Percentiles rank a stretch among this genome's conserved stretches.
Conservation (phyloP, 1,140 invertebrate genomes). For the Drosophila lowei region DNA sequence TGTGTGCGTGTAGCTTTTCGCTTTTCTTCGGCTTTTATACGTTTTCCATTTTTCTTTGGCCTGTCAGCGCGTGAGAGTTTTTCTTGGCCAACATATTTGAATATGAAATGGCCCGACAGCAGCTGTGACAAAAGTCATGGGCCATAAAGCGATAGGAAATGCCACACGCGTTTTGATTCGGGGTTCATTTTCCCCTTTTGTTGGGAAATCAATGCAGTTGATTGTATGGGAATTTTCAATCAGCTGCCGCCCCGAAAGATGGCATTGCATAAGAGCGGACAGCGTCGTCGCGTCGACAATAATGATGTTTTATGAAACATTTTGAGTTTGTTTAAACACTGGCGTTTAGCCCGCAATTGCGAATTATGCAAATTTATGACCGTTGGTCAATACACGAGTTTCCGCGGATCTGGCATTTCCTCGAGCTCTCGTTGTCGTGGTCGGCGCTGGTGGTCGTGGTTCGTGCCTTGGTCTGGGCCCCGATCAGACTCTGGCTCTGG, state of each 20-base stretch:
- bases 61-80: slow-evolving; percentile 58
- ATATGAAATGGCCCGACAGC: slow-evolving; percentile 51
- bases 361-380: slow-evolving; percentile 71
- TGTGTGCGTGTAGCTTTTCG: too few species aligned
- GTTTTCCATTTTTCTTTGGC: slow-evolving; percentile 23
- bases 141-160: slow-evolving; percentile 45
- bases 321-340: slow-evolving; percentile 40
- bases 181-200: background rate
- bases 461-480: slow-evolving; percentile 20
- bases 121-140: slow-evolving; percentile 54
- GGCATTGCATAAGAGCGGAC: slow-evolving; percentile 61
- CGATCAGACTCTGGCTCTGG: too few species aligned
- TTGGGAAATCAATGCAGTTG: slow-evolving; percentile 63
- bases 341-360: slow-evolving; percentile 54
- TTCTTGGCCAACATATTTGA: slow-evolving; percentile 58
- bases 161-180: slow-evolving; percentile 48
- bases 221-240: slow-evolving; percentile 63
- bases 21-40: slow-evolving; percentile 21
- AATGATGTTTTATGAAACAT: slow-evolving; percentile 59
- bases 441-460: slow-evolving; percentile 22
- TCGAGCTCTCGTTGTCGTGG: slow-evolving; percentile 31
- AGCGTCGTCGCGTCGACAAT: slow-evolving; percentile 34
- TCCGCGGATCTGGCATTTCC: slow-evolving; percentile 35
- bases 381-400: slow-evolving; percentile 37
- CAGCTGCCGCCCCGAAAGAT: slow-evolving; percentile 15